Percentiles rank a stretch among this genome's conserved stretches.
Conservation (phyloP, 2,888 invertebrate genomes). For the Eristalis intricaria region DNA sequence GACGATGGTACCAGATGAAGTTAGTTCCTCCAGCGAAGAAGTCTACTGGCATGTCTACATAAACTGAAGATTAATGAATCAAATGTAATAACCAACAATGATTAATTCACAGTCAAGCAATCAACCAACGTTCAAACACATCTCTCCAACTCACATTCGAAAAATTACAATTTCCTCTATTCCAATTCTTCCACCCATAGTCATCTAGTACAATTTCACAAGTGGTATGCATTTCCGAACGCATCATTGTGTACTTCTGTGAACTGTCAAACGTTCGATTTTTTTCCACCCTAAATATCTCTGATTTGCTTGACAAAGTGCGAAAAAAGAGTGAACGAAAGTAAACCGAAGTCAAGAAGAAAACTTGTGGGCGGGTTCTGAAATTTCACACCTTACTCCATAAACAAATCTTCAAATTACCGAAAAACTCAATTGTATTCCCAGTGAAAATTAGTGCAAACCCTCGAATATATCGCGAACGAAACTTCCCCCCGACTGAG, state of each 20-base stretch:
- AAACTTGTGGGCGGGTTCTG: constrained; percentile 72
- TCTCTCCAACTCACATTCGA: not conserved
- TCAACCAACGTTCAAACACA: too few relatives aligned
- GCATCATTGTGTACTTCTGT: constrained; percentile 55
- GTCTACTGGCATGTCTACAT: too few relatives aligned
- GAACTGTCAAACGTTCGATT: constrained; percentile 70
- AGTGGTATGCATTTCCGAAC: constrained; percentile 36
- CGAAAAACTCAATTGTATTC: not conserved
- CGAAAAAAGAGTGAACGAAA: constrained; percentile 48
- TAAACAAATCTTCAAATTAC: constrained; percentile 27
- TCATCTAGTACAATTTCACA: constrained; percentile 52
- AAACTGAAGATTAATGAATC: too few relatives aligned
- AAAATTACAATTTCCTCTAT: not conserved
- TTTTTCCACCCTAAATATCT: constrained; percentile 69
- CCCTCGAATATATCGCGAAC: constrained; percentile 10
- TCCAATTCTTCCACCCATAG: not conserved
- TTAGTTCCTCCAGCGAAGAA: too few relatives aligned
- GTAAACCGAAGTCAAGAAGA: constrained; percentile 53
- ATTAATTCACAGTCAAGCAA: too few relatives aligned
- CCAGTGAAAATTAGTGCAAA: constrained; percentile 7
- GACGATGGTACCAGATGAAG: too few relatives aligned
- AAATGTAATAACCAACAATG: too few relatives aligned
- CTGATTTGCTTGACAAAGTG: constrained; percentile 61
- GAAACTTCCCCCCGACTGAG: constrained; percentile 25
- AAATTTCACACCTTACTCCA: constrained; percentile 54